A percentile compares a stretch with the other conserved stretches of the same genome.
These are phyloP conservation scores for Telenomus remus DNA, from an alignment of 1,140 invertebrate genomes.

Conservation along the genomic window DNA sequence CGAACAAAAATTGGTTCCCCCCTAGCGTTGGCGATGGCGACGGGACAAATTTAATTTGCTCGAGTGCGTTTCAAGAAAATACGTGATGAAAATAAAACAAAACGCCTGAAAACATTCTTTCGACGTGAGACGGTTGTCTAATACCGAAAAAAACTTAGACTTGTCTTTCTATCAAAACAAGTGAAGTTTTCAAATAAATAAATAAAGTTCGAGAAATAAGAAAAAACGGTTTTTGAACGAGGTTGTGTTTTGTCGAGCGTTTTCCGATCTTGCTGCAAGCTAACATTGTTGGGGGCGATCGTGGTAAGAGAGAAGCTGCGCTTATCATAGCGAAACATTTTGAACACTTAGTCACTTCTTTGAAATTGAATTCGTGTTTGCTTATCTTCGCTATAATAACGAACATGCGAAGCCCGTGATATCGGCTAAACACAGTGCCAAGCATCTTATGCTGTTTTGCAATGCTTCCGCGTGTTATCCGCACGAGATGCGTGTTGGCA, in stretches of 20 bases:
- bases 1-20: conserved; percentile 7
- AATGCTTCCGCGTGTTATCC: conserved; percentile 44
- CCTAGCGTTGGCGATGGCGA: not conserved
- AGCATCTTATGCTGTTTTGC: conserved; percentile 36
- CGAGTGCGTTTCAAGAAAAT: conserved; percentile 9
- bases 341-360: conserved; percentile 20
- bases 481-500: conserved; percentile 40
- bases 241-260: not conserved
- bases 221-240: too few relatives aligned
- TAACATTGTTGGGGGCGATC: conserved; percentile 16
- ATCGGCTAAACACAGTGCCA: conserved; percentile 48
- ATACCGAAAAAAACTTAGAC: too few relatives aligned
- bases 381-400: conserved; percentile 42
- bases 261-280: conserved; percentile 1
- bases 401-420: conserved; percentile 32
- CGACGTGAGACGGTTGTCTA: too few relatives aligned
- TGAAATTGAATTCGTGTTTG: conserved; percentile 45
- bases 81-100: conserved; percentile 21
- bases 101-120: too few relatives aligned
- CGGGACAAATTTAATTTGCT: conserved; percentile 36
- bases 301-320: conserved; percentile 5
- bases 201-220: not conserved
- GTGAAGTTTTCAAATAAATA: too few relatives aligned
- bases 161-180: too few relatives aligned
- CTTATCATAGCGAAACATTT: conserved; percentile 30